These are phyloP conservation scores for Lanius collurio DNA, from an alignment of 2,113 vertebrate genomes.

Conservation along the genomic window DNA sequence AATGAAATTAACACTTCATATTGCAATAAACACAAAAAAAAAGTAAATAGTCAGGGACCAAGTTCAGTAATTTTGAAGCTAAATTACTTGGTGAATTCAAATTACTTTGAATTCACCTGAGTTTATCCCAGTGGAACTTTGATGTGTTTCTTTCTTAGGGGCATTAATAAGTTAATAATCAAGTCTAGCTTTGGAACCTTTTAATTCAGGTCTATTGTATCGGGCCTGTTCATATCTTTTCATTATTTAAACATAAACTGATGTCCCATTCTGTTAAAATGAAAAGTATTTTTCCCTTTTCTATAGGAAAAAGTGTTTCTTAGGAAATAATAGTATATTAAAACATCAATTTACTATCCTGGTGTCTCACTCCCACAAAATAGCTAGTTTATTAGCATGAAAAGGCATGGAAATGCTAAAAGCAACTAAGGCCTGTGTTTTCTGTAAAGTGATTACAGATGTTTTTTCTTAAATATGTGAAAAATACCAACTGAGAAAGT, in stretches of 20 bases:
- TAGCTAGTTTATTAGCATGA: conserved; percentile 18
- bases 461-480: conserved; percentile 65
- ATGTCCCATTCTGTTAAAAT: neutral
- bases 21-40: neutral
- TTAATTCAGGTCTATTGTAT: neutral
- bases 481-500: conserved; percentile 60
- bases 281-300: neutral
- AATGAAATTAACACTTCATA: neutral
- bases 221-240: neutral
- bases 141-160: neutral
- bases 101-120: neutral
- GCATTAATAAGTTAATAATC: neutral
- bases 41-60: neutral
- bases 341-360: neutral
- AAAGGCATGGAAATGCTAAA: conserved; percentile 33
- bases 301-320: neutral
- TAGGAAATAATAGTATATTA: conserved; percentile 17
- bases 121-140: neutral
- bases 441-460: conserved; percentile 10
- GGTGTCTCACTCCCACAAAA: neutral
- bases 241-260: neutral
- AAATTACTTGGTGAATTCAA: neutral
- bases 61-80: neutral
- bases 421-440: neutral
- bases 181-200: neutral